Evolutionary conservation across 2,888 invertebrate genomes (phyloP).

Genomic region (Tetranychus truncatus): DNA sequence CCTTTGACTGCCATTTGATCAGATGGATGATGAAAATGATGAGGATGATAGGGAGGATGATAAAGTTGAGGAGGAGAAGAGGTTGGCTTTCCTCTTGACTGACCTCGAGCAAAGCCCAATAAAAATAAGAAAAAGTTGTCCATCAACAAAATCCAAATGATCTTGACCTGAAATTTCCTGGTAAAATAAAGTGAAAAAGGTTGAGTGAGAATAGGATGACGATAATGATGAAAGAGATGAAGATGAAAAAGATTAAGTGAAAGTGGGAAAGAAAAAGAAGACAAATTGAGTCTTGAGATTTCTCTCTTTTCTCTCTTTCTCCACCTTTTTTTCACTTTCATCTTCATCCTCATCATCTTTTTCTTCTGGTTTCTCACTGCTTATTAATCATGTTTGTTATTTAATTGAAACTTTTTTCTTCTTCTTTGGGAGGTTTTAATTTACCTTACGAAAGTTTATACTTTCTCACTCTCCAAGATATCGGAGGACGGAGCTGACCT

Average conservation of each 20-base stretch:
- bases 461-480: slow-evolving; percentile 5
- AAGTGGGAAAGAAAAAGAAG: not conserved
- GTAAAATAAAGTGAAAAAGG: not conserved
- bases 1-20: no score
- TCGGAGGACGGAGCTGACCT: not conserved
- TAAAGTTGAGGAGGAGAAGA: not conserved
- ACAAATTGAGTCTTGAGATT: not conserved
- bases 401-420: not conserved
- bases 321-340: not conserved
- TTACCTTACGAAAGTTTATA: not conserved
- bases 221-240: no score
- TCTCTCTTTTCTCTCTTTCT: no score
- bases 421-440: not conserved
- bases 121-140: not conserved
- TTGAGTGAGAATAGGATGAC: not conserved
- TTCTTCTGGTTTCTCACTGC: not conserved
- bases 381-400: not conserved
- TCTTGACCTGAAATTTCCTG: not conserved
- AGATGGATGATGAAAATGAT: not conserved
- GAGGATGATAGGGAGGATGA: not conserved
- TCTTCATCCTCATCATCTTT: slow-evolving; percentile 3
- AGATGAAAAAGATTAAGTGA: not conserved
- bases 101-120: no score
- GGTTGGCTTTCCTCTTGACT: not conserved
- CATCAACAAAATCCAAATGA: not conserved